Conservation (phyloP, 2,113 vertebrate genomes). For the Shinisaurus crocodilurus region DNA sequence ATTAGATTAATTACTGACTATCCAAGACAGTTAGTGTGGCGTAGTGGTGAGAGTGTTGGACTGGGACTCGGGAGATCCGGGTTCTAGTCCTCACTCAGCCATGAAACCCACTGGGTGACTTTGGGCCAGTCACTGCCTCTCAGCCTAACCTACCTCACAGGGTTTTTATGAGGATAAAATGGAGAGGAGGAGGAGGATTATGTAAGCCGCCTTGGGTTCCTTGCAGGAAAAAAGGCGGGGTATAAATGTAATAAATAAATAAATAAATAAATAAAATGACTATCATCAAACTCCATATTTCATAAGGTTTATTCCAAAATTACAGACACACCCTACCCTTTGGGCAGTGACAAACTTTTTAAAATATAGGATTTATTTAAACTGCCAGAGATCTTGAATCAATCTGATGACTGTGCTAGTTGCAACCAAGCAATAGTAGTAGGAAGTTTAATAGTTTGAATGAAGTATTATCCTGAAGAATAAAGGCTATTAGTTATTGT, state of each 20-base stretch:
- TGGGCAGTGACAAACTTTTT: slow-evolving; percentile 19
- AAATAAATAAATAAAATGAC: no score
- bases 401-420: not conserved
- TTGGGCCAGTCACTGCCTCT: no score
- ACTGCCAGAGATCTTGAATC: slow-evolving; percentile 36
- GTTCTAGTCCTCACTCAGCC: no score
- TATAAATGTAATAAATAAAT: no score
- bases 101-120: no score
- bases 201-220: no score
- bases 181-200: no score
- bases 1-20: not conserved
- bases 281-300: not conserved
- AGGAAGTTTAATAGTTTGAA: not conserved
- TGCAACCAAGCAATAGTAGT: not conserved
- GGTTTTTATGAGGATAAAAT: no score
- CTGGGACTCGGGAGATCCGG: no score
- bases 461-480: rapidly evolving
- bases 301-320: slow-evolving; percentile 3
- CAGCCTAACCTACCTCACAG: no score
- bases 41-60: not conserved
- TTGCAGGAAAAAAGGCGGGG: no score
- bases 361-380: slow-evolving; percentile 30
- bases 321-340: slow-evolving; percentile 33
- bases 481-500: rapidly evolving
- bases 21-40: not conserved